Evolutionary conservation across 2,797 vertebrate genomes (phyloP).

Genomic region (Coregonus sp.): DNA sequence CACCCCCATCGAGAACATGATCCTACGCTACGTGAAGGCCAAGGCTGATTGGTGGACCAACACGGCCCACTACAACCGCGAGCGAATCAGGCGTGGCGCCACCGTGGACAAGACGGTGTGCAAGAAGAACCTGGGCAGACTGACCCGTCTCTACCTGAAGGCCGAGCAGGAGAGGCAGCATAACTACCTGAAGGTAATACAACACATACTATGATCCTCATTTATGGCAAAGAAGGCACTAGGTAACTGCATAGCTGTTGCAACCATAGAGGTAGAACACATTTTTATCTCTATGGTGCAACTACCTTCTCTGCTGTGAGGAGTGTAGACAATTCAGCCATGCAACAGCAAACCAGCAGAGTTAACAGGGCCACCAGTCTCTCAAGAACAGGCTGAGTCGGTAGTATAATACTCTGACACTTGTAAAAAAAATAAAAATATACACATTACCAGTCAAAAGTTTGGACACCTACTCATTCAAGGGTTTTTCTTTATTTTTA

Average conservation of each 20-base stretch:
- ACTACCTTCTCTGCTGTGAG: slow-evolving; percentile 1
- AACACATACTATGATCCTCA: not conserved
- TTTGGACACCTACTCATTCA: too few relatives aligned
- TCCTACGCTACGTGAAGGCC: slow-evolving; percentile 96
- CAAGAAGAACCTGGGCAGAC: slow-evolving; percentile 96
- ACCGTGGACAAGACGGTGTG: slow-evolving; percentile 99
- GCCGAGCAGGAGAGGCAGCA: slow-evolving; percentile 98
- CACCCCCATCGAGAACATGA: slow-evolving; percentile 99
- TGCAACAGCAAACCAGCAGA: not conserved
- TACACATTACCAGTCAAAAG: too few relatives aligned
- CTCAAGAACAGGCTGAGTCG: not conserved
- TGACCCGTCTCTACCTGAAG: slow-evolving; percentile 96
- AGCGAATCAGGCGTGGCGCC: slow-evolving; percentile 95
- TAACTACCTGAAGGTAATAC: slow-evolving; percentile 93
- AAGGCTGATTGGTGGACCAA: slow-evolving; percentile 99
- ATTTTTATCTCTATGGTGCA: not conserved
- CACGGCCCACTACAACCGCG: slow-evolving; percentile 97
- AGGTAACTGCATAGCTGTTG: not conserved
- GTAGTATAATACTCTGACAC: not conserved
- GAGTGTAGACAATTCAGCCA: not conserved
- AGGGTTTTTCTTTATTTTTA: too few relatives aligned
- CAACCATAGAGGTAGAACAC: not conserved
- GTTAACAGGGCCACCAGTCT: slow-evolving; percentile 4
- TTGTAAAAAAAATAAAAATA: too few relatives aligned
- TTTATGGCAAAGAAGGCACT: not conserved